Percentiles rank a stretch among this genome's conserved stretches.
Conservation (phyloP, 2,797 vertebrate genomes). For the Anolis apletophallus region DNA sequence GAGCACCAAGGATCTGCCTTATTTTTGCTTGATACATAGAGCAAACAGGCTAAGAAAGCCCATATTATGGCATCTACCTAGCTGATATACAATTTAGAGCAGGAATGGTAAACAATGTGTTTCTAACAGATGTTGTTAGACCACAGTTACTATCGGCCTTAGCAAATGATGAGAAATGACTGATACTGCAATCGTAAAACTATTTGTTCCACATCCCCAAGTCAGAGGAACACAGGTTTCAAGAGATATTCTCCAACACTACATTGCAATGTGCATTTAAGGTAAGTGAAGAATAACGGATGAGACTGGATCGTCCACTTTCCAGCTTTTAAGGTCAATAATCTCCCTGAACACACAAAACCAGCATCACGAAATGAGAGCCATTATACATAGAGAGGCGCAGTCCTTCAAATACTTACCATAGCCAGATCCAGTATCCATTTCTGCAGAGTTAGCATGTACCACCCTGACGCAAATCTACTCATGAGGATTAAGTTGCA, state of each 20-base stretch:
- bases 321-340: not conserved
- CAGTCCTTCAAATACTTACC: slow-evolving; percentile 78
- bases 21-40: not conserved
- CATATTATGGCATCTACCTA: not conserved
- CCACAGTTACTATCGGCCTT: not conserved
- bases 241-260: not conserved
- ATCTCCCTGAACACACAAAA: not conserved
- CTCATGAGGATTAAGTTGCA: slow-evolving; percentile 65
- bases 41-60: not conserved
- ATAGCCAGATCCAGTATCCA: slow-evolving; percentile 92
- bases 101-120: too few species aligned
- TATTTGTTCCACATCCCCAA: not conserved
- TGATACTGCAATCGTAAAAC: not conserved
- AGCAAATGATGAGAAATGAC: not conserved
- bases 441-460: slow-evolving; percentile 85
- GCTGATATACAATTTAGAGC: not conserved
- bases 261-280: not conserved
- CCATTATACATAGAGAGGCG: not conserved
- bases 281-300: not conserved
- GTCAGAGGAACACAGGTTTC: not conserved
- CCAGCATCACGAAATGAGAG: not conserved
- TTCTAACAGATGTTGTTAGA: not conserved
- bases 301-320: slow-evolving; percentile 16
- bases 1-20: not conserved
- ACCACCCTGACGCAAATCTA: slow-evolving; percentile 88